Base-by-base conservation (phyloP, 2,888 invertebrate species). In the Zaprionus bogoriensis region DNA sequence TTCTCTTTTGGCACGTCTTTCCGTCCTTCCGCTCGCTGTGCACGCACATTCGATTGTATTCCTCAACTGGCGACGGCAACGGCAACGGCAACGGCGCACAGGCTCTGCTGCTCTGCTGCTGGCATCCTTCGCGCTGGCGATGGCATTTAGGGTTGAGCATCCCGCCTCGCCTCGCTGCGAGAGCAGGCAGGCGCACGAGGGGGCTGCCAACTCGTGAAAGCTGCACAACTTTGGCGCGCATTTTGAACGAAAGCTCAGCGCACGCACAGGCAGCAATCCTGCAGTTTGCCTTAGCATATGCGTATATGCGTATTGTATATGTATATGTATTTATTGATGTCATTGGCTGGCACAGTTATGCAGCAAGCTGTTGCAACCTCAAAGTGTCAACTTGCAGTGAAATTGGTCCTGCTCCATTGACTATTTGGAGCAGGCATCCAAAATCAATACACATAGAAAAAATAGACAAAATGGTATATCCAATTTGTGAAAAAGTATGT, bases 41-140 rank as follows among this genome's bases (percentile, higher is more conserved):
- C 87, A 86, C 88, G 81, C 89, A 86, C 81, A 51, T 78, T 76
- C 74, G 69, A 71, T 80, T 87, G 74, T 81, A 77, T 75, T 77
- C 77, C 74, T 72, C 67, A 60, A 74, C 73, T 71, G 69, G 68
- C 83, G n/a, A 68, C 53, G 61, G 32, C 32, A 36, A 41, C 41
- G 22, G 73, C 79, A 74, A 74, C 75, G 82, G 81, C 81, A n/a
- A 85, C 75, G 72, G 76, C 67, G 62, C 68, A 72, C 75, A 66
- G 79, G 77, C 87, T 82, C 84, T 81, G 80, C 74, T 67, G 74
- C 72, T 72, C 57, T 61, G 48, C n/a, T n/a, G 30, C 30, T 36
- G 32, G 32, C 32, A 36, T 36, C 32, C 32, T 36, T 36, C 14
- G 32, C 7, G n/a, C n/a, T n/a, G n/a, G n/a, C n/a, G n/a, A n/a